Evolutionary conservation across 2,797 vertebrate species (phyloP), one percentile per base, ranked within the genome.

Genomic region (Rallus crepitans): DNA sequence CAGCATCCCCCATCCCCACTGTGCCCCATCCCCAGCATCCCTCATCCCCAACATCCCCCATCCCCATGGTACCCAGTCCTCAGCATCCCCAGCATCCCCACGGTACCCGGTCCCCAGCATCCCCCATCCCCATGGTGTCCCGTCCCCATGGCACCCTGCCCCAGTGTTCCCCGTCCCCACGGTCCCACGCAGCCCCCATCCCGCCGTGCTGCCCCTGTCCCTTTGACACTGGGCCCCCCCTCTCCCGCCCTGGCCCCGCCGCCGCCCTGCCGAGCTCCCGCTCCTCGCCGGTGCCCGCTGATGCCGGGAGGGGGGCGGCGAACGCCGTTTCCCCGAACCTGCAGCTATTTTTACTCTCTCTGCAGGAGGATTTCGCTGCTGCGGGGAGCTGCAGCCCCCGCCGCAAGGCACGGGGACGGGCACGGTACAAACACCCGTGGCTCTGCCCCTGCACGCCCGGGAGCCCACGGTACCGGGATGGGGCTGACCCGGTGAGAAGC

Each of bases 291-390:
- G 79, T 75, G 48, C 97, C 96, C 96, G 97, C 96, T 96, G 89
- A 60, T 37, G 82, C 42, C 42, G 42, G 94, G 97, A 97, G 93
- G 91, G 25, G 50, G 96, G 94, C 92, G 89, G 93, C 42, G 95
- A 97, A 94, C 87, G 60, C 97, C 89, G 95, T 97, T 97, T 97
- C 96, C 97, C 97, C 91, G 88, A 97, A 79, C 97, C 97, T 37
- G 66, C 97, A 97, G 98, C 98, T 98, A 98, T 98, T 98, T 98
- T 98, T 98, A 96, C 87, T 82, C 94, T 92, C 95, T 72, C 95
- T 82, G 96, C 91, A 42, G 93, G 93, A 95, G 91, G 87, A 94
- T 91, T 68, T 45, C 45, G 31, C 73, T 92, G 93, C 93, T 17
- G 89, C 40, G 28, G 11, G 5, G 86, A 87, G 90, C 90, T 68